Conservation (phyloP, 2,888 invertebrate species). For the Caenorhabditis drosophilae region DNA sequence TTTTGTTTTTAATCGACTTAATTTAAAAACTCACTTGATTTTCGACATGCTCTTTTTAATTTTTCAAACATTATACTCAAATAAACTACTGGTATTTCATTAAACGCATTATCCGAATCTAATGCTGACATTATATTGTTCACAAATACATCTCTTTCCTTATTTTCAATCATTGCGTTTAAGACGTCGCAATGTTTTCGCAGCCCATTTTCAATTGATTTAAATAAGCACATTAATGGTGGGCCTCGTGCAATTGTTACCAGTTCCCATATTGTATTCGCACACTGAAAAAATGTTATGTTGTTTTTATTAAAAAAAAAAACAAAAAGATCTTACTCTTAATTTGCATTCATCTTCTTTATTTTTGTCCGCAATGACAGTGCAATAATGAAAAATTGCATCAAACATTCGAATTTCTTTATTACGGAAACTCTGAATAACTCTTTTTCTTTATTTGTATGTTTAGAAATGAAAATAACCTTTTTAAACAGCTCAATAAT, state of each 20-base stretch:
- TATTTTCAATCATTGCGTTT: constrained; percentile 18
- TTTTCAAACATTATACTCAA: constrained; percentile 28
- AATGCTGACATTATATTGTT: constrained; percentile 10
- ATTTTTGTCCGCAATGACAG: constrained; percentile 23
- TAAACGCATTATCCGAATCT: constrained; percentile 21
- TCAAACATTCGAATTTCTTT: constrained; percentile 31
- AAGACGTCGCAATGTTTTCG: constrained; percentile 31
- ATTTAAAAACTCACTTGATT: no score
- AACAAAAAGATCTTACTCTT: constrained; percentile 13
- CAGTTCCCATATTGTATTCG: constrained; percentile 30
- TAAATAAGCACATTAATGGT: constrained; percentile 22
- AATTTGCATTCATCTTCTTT: constrained; percentile 23
- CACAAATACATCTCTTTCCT: constrained; percentile 21
- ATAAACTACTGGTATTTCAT: constrained; percentile 20
- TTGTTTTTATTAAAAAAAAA: background rate
- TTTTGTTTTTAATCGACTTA: no score
- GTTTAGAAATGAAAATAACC: no score
- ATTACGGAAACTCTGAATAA: constrained; percentile 29
- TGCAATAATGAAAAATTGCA: constrained; percentile 28
- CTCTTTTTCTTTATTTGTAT: no score
- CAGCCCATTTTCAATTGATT: constrained; percentile 32
- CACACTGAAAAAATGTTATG: background rate
- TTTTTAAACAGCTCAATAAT: constrained; percentile 35
- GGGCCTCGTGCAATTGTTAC: constrained; percentile 27
- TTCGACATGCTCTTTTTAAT: constrained; percentile 9